Percentiles rank a stretch among this genome's conserved stretches.
Evolutionary conservation across 1,140 invertebrate genomes (phyloP).

Genomic region (Eurosta solidaginis): DNA sequence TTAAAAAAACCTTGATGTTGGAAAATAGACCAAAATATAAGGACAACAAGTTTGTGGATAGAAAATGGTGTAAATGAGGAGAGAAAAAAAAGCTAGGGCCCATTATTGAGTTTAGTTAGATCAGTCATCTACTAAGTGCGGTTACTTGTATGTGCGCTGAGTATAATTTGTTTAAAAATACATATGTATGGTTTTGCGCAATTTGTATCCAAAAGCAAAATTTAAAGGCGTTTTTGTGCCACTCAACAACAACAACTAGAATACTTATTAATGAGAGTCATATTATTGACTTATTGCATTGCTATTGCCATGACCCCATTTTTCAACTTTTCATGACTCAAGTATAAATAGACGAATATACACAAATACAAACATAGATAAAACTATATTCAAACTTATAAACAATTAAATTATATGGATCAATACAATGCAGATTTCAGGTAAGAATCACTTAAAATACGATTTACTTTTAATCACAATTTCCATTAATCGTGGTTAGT

Average conservation of each 20-base stretch:
- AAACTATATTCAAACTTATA: conserved; percentile 6
- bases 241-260: neutral
- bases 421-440: neutral
- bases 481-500: no score
- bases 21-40: no score
- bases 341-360: no score
- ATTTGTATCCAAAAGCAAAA: no score
- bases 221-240: neutral
- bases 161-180: no score
- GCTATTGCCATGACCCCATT: neutral
- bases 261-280: neutral
- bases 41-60: neutral
- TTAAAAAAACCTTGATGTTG: neutral
- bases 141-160: no score
- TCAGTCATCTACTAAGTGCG: no score
- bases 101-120: no score
- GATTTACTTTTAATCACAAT: neutral
- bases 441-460: neutral
- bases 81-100: no score
- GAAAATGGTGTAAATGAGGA: neutral
- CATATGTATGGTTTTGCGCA: no score
- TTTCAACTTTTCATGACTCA: neutral
- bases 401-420: neutral
- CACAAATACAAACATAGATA: no score
- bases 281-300: neutral